Conservation (phyloP, 2,888 invertebrate genomes). For the Orchesellides sinensis region DNA sequence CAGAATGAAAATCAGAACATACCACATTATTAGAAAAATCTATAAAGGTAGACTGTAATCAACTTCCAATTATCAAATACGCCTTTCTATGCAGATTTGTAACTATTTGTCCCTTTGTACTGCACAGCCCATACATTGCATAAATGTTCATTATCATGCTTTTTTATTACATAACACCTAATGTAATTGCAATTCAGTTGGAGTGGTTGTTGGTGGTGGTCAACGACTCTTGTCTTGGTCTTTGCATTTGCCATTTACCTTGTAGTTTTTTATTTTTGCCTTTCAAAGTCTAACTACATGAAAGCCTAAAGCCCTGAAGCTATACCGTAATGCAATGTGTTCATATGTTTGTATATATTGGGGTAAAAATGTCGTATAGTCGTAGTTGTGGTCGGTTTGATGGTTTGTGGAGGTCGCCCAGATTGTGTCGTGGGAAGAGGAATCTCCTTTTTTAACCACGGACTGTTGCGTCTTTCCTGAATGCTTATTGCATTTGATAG, state of each 20-base stretch:
- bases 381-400: constrained; percentile 15
- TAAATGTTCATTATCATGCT: neutral
- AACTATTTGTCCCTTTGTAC: neutral
- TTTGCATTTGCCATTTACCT: constrained; percentile 25
- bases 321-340: constrained; percentile 4
- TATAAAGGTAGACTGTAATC: neutral
- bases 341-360: neutral
- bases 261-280: constrained; percentile 38
- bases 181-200: constrained; percentile 19
- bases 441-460: constrained; percentile 57
- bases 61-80: neutral
- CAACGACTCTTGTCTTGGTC: constrained; percentile 51
- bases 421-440: constrained; percentile 63
- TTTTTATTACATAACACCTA: constrained; percentile 27
- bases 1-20: neutral
- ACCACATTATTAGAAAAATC: too few species aligned
- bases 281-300: constrained; percentile 17
- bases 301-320: neutral
- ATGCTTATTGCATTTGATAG: too few species aligned
- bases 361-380: neutral
- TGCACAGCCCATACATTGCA: neutral
- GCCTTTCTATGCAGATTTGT: neutral
- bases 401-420: constrained; percentile 56
- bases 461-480: constrained; percentile 11
- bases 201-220: constrained; percentile 27